Conservation (phyloP, 2,113 vertebrate genomes). For the Microtus richardsoni region DNA sequence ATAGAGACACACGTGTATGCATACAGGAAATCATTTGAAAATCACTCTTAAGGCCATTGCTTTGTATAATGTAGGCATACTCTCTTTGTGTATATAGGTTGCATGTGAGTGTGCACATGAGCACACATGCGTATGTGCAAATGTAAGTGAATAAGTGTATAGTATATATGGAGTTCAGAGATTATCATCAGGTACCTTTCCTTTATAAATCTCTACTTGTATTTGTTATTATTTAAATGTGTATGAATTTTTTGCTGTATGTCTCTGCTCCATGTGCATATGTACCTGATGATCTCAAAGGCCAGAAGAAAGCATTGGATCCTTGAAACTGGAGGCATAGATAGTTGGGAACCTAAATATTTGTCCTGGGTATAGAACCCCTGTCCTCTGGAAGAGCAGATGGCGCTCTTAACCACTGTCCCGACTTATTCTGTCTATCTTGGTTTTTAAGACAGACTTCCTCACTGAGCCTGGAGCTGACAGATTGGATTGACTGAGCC, state of each 20-base stretch:
- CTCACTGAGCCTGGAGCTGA: neutral
- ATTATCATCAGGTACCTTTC: neutral
- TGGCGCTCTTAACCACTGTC: neutral
- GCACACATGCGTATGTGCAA: neutral
- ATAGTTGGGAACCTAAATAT: neutral
- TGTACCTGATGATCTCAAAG: neutral
- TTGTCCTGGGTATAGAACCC: neutral
- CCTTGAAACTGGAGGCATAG: neutral
- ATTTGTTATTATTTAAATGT: neutral
- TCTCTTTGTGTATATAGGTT: neutral
- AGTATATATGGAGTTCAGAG: neutral
- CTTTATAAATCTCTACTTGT: neutral
- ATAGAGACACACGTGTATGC: neutral
- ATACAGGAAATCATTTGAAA: neutral
- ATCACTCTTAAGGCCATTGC: neutral
- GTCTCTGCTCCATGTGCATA: neutral
- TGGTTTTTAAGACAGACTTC: neutral
- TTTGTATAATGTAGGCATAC: neutral
- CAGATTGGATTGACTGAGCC: neutral
- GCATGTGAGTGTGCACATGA: neutral
- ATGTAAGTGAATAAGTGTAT: neutral
- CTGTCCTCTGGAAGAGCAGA: neutral
- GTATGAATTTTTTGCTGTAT: neutral
- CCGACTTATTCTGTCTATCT: neutral
- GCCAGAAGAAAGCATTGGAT: neutral